A percentile compares a stretch with the other conserved stretches of the same genome.
Conservation (phyloP, 2,888 invertebrate species). For the Xylota sylvarum region DNA sequence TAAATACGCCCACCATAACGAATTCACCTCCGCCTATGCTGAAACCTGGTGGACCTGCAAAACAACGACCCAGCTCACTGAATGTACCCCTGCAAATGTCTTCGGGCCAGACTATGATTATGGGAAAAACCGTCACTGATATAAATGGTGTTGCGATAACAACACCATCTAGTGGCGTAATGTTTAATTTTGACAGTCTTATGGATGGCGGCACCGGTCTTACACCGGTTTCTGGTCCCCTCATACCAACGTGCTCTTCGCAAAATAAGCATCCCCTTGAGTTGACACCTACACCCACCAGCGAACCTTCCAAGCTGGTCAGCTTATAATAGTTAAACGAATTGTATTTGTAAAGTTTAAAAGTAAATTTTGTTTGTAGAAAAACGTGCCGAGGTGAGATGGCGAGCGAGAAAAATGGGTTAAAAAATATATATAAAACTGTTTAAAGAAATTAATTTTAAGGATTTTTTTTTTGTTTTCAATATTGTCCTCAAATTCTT, state of each 20-base stretch:
- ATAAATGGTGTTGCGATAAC: constrained; percentile 93
- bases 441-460: constrained; percentile 51
- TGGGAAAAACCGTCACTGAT: constrained; percentile 85
- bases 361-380: constrained; percentile 8
- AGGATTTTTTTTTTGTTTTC: constrained; percentile 61
- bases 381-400: constrained; percentile 30
- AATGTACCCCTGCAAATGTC: constrained; percentile 88
- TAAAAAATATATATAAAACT: constrained; percentile 16
- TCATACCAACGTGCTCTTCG: constrained; percentile 89
- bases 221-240: constrained; percentile 92
- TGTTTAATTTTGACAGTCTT: constrained; percentile 95
- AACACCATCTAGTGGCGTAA: constrained; percentile 94
- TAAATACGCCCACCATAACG: constrained; percentile 83
- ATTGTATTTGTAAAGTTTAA: constrained; percentile 63
- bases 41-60: constrained; percentile 78
- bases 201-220: constrained; percentile 97
- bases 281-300: constrained; percentile 89
- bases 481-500: constrained; percentile 71
- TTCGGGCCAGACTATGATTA: constrained; percentile 86
- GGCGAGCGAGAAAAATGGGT: constrained; percentile 39
- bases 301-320: constrained; percentile 91
- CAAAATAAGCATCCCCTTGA: constrained; percentile 90
- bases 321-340: constrained; percentile 89
- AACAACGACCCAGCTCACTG: constrained; percentile 91
- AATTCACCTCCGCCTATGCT: constrained; percentile 79